Evolutionary conservation across 2,797 vertebrate genomes (phyloP), one percentile per base, ranked within the genome.

Genomic region (Micromesistius poutassou): DNA sequence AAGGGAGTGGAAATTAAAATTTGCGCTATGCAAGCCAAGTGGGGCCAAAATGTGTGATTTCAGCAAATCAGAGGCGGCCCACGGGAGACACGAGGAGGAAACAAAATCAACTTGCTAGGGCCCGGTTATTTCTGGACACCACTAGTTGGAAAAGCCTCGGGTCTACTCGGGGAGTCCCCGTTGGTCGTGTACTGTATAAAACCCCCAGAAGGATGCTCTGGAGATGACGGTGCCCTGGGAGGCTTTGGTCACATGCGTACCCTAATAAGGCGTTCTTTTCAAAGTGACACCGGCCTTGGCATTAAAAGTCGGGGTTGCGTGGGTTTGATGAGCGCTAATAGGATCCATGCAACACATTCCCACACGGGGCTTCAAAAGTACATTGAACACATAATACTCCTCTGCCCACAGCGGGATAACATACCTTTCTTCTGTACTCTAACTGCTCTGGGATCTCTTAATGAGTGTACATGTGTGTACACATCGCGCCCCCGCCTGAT

Each of bases 61-160:
- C 83, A 82, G 78, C 13, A 70, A 75, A 85, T 87, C 74, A 50
- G 77, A 8, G 77, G 77, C 84, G 50, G 75, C 79, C 75, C 81
- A 76, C 33, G 80, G 78, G 76, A 82, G 83, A 86, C 79, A 79
- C 81, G 7, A 71, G 77, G 81, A 42, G 82, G 40, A 86, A 89
- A 90, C 82, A 70, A 55, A 16, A 55, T 55, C 50, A 88, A 82
- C 84, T 76, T 82, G 86, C 91, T 86, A 87, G 81, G 86, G 80
- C 46, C 22, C 77, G 77, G 82, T 89, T 91, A 92, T 92, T 91
- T 90, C 50, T 55, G 50, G 50, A 6, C n/a, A 55, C 19, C 4
- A 5, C 50, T 7, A 55, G 50, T 14, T 19, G 50, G 50, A 55
- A 7, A 1, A 22, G 3, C 16, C 50, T 55, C 1, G 19, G 50